A percentile compares a stretch with the other conserved stretches of the same genome.
Evolutionary conservation across 2,797 vertebrate species (phyloP).

Genomic region (Platyrinchus mystaceus): DNA sequence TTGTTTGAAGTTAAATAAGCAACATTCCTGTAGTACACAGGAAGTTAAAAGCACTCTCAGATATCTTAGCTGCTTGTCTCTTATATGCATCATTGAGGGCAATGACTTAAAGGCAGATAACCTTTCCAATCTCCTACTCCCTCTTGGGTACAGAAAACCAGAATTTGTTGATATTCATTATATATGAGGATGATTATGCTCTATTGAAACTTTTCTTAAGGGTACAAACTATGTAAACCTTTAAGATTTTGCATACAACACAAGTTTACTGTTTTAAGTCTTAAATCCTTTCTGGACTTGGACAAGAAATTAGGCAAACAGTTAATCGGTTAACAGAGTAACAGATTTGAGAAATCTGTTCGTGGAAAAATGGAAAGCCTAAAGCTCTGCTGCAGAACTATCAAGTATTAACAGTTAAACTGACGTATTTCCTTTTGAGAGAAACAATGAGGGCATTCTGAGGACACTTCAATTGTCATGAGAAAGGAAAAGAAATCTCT

Average conservation of each 20-base stretch:
- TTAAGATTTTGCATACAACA: neutral
- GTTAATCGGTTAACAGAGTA: neutral
- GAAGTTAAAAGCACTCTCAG: neutral
- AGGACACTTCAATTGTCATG: neutral
- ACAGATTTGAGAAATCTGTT: neutral
- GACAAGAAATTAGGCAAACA: neutral
- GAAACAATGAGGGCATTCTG: fast-evolving
- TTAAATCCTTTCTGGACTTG: neutral
- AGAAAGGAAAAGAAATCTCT: neutral
- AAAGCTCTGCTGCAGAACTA: neutral
- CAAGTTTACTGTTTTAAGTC: neutral
- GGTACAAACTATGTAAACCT: neutral
- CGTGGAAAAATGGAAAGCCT: neutral
- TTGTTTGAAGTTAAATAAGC: neutral
- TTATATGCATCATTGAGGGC: neutral
- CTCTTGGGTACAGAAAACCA: neutral
- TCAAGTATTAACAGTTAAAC: neutral
- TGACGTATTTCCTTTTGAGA: neutral
- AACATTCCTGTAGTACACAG: neutral
- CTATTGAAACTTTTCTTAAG: neutral
- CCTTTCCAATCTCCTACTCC: neutral
- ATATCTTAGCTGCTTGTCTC: neutral
- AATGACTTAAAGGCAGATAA: neutral
- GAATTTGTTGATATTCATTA: neutral
- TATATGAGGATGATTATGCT: neutral